phyloP scores from a whole-genome alignment of 1,140 invertebrate species.

The Periplaneta americana region DNA sequence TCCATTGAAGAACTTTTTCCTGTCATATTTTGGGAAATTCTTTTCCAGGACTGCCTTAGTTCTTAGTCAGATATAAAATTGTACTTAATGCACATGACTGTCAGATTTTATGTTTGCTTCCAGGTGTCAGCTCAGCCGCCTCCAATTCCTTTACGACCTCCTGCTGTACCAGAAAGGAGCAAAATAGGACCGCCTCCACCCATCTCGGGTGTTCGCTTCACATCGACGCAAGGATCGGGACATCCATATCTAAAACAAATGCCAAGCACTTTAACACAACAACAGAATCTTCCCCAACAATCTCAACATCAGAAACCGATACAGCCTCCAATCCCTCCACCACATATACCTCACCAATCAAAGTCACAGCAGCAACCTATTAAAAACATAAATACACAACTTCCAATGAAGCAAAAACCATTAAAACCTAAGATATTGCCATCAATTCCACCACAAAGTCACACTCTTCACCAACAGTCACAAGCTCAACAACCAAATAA shows the following conservation, averaged over 20 bases:
- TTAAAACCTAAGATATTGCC: not conserved
- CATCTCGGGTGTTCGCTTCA: conserved; percentile 29
- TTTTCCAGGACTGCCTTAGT: too few species aligned
- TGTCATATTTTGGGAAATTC: too few species aligned
- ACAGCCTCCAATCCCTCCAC: not conserved
- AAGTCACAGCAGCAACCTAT: not conserved
- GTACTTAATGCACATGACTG: too few species aligned
- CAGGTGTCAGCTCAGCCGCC: conserved; percentile 30
- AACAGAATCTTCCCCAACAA: not conserved
- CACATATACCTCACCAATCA: too few species aligned
- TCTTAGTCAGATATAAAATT: too few species aligned
- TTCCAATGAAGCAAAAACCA: not conserved
- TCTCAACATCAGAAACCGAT: not conserved
- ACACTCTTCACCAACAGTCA: not conserved
- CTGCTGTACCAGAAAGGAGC: conserved; percentile 40
- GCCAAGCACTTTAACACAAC: not conserved
- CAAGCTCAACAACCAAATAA: not conserved
- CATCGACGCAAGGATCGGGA: not conserved
- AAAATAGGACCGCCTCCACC: conserved; percentile 37
- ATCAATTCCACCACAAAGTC: not conserved
- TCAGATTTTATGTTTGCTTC: too few species aligned
- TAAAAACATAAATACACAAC: not conserved
- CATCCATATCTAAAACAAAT: not conserved
- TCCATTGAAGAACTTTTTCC: too few species aligned
- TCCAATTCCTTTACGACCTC: conserved; percentile 41